Percentiles rank a stretch among this genome's conserved stretches.
Conservation (phyloP, 2,113 vertebrate species). For the Oplegnathus fasciatus region DNA sequence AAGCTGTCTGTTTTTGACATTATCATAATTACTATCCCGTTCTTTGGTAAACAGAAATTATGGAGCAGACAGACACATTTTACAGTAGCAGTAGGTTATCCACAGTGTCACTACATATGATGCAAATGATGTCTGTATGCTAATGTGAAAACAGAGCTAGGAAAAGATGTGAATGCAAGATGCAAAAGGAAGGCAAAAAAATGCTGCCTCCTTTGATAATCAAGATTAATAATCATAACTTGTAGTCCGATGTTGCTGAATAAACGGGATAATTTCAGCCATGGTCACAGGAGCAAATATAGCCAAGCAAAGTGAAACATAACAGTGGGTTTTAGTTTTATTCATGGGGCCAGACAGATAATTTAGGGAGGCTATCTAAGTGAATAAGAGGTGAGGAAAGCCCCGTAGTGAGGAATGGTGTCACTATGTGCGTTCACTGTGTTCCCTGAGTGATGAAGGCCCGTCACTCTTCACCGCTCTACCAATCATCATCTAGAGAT, state of each 20-base stretch:
- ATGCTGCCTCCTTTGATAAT: neutral
- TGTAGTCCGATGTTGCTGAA: neutral
- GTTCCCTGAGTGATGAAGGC: constrained; percentile 53
- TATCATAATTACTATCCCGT: neutral
- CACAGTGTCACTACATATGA: neutral
- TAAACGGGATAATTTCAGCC: neutral
- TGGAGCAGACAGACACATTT: constrained; percentile 6
- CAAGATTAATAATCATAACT: neutral
- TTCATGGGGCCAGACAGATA: neutral
- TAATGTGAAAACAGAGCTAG: neutral
- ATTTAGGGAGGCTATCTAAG: neutral
- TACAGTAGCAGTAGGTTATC: neutral
- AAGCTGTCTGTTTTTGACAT: constrained; percentile 10
- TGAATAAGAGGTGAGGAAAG: constrained; percentile 17
- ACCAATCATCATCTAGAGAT: constrained; percentile 43
- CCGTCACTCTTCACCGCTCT: constrained; percentile 52
- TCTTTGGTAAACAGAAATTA: constrained; percentile 36
- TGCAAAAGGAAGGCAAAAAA: neutral
- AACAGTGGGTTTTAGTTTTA: neutral
- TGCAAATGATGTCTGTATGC: constrained; percentile 12
- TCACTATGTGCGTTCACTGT: constrained; percentile 35
- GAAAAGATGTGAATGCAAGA: neutral
- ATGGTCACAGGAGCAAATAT: neutral
- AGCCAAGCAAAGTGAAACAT: neutral
- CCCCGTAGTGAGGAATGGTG: constrained; percentile 28